Percentiles rank a stretch among this genome's conserved stretches.
These are phyloP conservation scores for Tenthredo scrophulariae DNA, from an alignment of 2,888 invertebrate species.

Conservation along the genomic window DNA sequence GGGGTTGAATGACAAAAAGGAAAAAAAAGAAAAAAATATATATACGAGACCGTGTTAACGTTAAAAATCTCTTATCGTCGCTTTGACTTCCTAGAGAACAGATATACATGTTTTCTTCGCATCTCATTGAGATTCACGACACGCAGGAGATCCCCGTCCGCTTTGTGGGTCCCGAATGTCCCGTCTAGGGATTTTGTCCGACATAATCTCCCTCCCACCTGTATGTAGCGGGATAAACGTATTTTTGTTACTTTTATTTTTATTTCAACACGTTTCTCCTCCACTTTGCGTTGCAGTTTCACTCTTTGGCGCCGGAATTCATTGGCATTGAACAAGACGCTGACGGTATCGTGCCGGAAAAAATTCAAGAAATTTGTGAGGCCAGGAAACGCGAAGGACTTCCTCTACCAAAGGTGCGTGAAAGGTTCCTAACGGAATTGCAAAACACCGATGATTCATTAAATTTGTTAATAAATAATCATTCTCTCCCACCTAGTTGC, in stretches of 20 bases:
- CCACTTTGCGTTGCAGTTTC: conserved; percentile 80
- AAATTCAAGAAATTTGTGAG: conserved; percentile 81
- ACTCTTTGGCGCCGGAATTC: conserved; percentile 83
- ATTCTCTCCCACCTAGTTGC: conserved; percentile 76
- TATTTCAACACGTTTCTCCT: conserved; percentile 40
- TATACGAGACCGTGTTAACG: not conserved
- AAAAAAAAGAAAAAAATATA: not conserved
- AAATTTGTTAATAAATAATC: not conserved
- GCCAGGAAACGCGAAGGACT: conserved; percentile 74
- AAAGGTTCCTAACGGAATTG: not conserved
- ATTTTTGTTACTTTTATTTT: conserved; percentile 15
- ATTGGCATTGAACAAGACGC: conserved; percentile 85
- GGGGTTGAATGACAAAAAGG: not conserved
- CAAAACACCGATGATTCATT: not conserved
- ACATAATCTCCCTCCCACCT: not conserved
- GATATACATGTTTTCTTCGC: not conserved
- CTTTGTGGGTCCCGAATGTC: not conserved
- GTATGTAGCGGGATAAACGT: not conserved
- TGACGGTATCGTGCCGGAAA: conserved; percentile 84
- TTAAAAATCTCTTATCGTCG: not conserved
- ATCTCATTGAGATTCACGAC: conserved; percentile 7
- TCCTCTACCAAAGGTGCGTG: conserved; percentile 77
- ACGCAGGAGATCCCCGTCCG: not conserved
- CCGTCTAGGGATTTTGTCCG: not conserved
- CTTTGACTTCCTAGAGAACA: not conserved